Evolutionary conservation across 2,888 invertebrate species (phyloP).

Genomic region (Neoscelio sp.): DNA sequence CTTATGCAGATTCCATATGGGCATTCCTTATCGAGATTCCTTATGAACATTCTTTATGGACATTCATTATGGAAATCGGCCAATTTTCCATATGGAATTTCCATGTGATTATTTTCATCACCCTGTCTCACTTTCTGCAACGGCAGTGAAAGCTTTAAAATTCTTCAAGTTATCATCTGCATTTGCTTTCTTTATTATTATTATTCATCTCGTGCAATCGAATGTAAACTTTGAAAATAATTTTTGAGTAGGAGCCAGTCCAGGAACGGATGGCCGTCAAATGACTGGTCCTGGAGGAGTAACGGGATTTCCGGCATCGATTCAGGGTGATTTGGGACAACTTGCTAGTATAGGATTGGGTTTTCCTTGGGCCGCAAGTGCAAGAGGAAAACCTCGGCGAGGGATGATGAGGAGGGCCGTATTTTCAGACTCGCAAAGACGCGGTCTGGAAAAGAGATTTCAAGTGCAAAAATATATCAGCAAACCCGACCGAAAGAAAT

Average conservation of each 20-base stretch:
- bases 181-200: too few relatives aligned
- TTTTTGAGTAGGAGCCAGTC: constrained; percentile 81
- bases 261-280: constrained; percentile 83
- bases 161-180: too few relatives aligned
- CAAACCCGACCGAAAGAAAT: constrained; percentile 98
- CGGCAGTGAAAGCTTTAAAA: too few relatives aligned
- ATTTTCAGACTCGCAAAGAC: constrained; percentile 97
- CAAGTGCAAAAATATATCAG: constrained; percentile 99
- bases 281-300: constrained; percentile 77
- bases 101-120: too few relatives aligned
- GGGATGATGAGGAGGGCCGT: constrained; percentile 99
- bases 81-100: too few relatives aligned
- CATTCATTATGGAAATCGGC: too few relatives aligned
- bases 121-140: too few relatives aligned
- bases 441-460: constrained; percentile 97
- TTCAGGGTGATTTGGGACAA: constrained; percentile 79
- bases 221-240: constrained; percentile 1
- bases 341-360: constrained; percentile 82
- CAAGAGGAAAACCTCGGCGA: constrained; percentile 95
- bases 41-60: too few relatives aligned
- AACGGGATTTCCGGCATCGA: constrained; percentile 77
- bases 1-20: too few relatives aligned
- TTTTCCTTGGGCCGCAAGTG: constrained; percentile 96
- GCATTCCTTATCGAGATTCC: too few relatives aligned
- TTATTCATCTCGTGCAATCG: too few relatives aligned